Evolutionary conservation across 1,140 invertebrate species (phyloP).

Genomic region (Chymomyza costata): DNA sequence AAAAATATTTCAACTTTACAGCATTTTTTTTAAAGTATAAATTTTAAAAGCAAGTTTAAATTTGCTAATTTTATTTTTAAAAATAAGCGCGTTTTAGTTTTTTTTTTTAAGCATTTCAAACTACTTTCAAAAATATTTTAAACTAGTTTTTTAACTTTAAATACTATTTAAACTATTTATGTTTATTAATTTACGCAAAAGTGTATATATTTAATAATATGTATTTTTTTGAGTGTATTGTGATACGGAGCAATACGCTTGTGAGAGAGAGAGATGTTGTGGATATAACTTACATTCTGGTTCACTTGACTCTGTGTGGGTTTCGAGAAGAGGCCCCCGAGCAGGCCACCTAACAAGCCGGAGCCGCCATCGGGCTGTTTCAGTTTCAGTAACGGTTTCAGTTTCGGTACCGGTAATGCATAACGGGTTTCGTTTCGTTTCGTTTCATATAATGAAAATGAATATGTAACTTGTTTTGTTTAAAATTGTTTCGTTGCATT

Average conservation of each 20-base stretch:
- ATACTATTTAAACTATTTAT: conserved; percentile 32
- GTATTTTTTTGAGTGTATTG: conserved; percentile 23
- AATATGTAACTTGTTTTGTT: conserved; percentile 71
- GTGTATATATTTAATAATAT: conserved; percentile 28
- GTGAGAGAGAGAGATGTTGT: conserved; percentile 64
- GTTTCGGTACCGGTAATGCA: conserved; percentile 27
- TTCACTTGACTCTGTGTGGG: conserved; percentile 74
- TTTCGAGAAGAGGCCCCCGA: conserved; percentile 75
- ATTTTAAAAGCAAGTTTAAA: no score
- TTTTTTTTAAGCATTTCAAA: no score
- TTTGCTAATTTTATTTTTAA: conserved; percentile 16
- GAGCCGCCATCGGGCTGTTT: conserved; percentile 71
- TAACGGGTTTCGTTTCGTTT: conserved; percentile 52
- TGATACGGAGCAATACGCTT: conserved; percentile 16
- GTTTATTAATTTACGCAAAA: conserved; percentile 37
- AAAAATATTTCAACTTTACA: no score
- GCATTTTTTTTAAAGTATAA: no score
- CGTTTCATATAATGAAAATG: conserved; percentile 73
- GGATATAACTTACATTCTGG: conserved; percentile 75
- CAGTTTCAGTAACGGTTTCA: conserved; percentile 24
- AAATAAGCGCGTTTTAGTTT: conserved; percentile 16
- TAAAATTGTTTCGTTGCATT: conserved; percentile 68
- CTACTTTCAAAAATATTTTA: no score
- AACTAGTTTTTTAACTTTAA: no score
- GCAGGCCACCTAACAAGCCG: conserved; percentile 75